Evolutionary conservation across 2,888 invertebrate genomes (phyloP), one percentile per base, ranked within the genome.

Genomic region (Agrotis ipsilon): DNA sequence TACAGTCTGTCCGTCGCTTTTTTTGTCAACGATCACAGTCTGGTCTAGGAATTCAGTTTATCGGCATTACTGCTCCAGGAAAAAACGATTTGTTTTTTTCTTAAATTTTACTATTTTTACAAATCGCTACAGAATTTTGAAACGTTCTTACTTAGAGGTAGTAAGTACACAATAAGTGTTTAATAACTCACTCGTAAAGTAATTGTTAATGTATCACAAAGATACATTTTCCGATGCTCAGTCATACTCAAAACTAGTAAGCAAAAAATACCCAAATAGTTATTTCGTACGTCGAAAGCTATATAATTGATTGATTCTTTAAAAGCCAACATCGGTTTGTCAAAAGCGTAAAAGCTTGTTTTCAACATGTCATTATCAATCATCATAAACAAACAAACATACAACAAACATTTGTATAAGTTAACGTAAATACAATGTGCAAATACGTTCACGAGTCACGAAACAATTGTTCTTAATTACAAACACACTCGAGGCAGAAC

Each of bases 401-500:
- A 11, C 5, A 14, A 21, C 18, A 45, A 13, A 46, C 18, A 18
- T 7, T 19, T 58, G 27, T 32, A n/a, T 27, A 77, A 32, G 24
- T 45, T 24, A 39, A 51, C 18, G n/a, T 27, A 39, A 45, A 4
- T 21, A 46, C 21, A 55, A 32, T 19, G 14, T n/a, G 43, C 21
- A 9, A 45, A 57, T 43, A 48, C n/a, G 46, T n/a, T 73, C 18
- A 62, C 27, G 16, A 63, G 19, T 57, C 46, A 39, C 49, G n/a
- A 57, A 19, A 61, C 63, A 55, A 48, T 59, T 49, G 51, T 58
- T 52, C 52, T 58, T 64, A 54, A 57, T 61, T 58, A 61, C 48
- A 43, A 54, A 46, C 57, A 66, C n/a, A 46, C 4, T 21, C n/a
- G 54, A 54, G n/a, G 46, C 58, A 48, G n/a, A 80, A 68, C 61